Conservation (phyloP, 2,113 vertebrate species). For the Excalfactoria chinensis region DNA sequence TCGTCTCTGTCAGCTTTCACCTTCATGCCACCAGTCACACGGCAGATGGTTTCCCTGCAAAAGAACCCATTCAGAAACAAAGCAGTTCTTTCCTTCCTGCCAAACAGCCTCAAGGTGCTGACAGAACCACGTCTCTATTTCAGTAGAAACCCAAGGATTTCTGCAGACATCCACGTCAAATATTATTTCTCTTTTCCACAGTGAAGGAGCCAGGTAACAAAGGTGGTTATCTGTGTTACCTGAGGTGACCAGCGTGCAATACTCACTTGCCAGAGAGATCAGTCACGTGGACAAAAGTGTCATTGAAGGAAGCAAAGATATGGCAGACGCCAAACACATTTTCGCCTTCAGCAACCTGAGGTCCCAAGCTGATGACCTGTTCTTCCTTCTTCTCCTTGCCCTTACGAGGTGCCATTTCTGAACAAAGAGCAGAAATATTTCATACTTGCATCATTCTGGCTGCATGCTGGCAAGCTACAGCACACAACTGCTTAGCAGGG, state of each 20-base stretch:
- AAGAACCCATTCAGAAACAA: neutral
- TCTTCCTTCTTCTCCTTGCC: slow-evolving; percentile 99
- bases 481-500: rapidly evolving
- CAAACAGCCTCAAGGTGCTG: neutral
- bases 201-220: rapidly evolving
- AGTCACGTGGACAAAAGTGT: slow-evolving; percentile 97
- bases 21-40: slow-evolving; percentile 98
- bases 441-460: rapidly evolving
- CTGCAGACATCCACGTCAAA: neutral
- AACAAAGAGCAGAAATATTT: neutral
- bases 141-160: neutral
- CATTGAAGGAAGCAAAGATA: slow-evolving; percentile 99
- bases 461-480: neutral
- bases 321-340: slow-evolving; percentile 98
- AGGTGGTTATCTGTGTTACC: too few relatives aligned
- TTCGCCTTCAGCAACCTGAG: slow-evolving; percentile 97
- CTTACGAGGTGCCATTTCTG: slow-evolving; percentile 98
- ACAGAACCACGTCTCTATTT: neutral
- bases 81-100: neutral
- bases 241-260: rapidly evolving
- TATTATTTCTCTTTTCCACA: neutral
- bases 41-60: slow-evolving; percentile 94
- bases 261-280: slow-evolving; percentile 99
- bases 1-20: slow-evolving; percentile 98
- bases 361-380: slow-evolving; percentile 97